These are phyloP conservation scores for Mormyrops boulengeri DNA, from an alignment of 2,797 vertebrate species.

Conservation along the genomic window DNA sequence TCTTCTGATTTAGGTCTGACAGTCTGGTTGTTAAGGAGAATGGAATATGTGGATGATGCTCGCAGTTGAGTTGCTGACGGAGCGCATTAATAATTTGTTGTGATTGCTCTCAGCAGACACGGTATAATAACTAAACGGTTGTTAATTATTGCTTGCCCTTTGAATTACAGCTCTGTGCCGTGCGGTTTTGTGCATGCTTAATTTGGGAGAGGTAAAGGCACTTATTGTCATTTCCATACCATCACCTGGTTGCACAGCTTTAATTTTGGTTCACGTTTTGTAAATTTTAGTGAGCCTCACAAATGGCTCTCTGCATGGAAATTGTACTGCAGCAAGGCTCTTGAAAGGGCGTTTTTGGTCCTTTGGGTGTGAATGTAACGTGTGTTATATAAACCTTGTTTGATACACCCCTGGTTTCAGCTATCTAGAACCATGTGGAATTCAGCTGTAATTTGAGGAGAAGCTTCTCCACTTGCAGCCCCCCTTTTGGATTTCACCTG, in stretches of 20 bases:
- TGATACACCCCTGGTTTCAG: background rate
- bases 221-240: background rate
- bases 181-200: background rate
- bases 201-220: background rate
- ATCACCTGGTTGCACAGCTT: background rate
- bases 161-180: background rate
- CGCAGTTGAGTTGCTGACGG: background rate
- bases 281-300: background rate
- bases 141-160: conserved; percentile 7
- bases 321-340: background rate
- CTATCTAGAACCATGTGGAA: background rate
- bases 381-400: background rate
- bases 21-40: background rate
- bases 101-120: background rate
- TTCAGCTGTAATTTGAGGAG: background rate
- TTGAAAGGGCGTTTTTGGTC: background rate
- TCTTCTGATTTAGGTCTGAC: background rate
- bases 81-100: background rate
- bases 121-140: background rate
- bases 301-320: background rate
- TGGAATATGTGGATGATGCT: background rate
- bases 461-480: background rate
- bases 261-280: background rate
- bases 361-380: background rate
- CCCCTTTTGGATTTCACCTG: background rate